Base-by-base conservation (phyloP, 2,113 vertebrate species). In the Eptesicus fuscus region DNA sequence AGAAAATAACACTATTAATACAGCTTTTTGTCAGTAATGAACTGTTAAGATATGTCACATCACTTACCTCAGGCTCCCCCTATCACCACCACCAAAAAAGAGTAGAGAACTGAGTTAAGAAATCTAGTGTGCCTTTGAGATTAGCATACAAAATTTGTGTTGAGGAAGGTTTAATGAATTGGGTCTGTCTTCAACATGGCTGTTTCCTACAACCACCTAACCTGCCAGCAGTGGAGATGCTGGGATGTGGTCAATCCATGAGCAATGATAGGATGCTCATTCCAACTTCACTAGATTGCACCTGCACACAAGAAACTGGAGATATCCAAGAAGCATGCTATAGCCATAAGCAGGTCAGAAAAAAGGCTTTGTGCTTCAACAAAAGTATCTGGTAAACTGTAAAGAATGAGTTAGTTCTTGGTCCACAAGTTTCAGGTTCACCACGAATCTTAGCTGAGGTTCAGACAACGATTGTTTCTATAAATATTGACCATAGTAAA, bases 381-480 rank as follows among this genome's bases (percentile, higher is more conserved):
- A 63, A n/a, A 88, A 79, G 16, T 32, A 88, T 40, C 9, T 37
- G 35, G 30, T 6, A 78, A 93, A 56, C 83, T 59, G n/a, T 40
- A 89, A 67, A 79, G 20, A 30, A 53, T 18, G 12, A n/a, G 32
- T 6, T 44, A 14, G 40, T 61, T 86, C 44, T 79, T 91, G 11
- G 69, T 88, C 76, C 42, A 93, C 35, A 83, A 90, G 59, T 32
- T 69, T 85, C 90, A 67, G 51, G 82, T 80, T 93, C 63, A 71
- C 63, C 5, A 28, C 4, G 35, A 91, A 70, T 67, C 65, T 89
- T 83, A 76, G 28, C 63, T 76, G 40, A 82, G 56, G 61, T 63
- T 86, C 42, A 83, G 51, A 74, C 53, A 71, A 40, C 13, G 12
- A 80, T 3, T 67, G n/a, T 14, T n/a, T 88, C 71, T 79, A 22